Base-by-base conservation (phyloP, 2,797 vertebrate species). In the Danio aesculapii region DNA sequence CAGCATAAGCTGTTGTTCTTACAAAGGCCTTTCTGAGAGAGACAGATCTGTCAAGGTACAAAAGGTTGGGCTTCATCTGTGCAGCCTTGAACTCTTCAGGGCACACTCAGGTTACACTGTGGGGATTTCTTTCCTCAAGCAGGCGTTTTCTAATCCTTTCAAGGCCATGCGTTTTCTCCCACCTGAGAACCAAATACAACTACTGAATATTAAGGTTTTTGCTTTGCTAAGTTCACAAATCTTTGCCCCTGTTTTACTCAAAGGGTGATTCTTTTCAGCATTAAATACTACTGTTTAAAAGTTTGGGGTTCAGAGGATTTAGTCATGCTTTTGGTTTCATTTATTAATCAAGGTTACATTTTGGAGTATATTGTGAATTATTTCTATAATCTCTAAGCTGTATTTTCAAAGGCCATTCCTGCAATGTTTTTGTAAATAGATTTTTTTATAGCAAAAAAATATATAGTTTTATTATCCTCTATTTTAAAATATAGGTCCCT, bases 11-110 rank as follows among this genome's bases (percentile, higher is more conserved):
- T 10, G 12, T 58, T 59, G 14, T 55, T 39, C 17, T 53, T 19
- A 52, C 46, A 6, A 50, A 66, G 49, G 14, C 9, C 41, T 68
- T 41, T 66, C 57, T 68, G 43, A 79, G 11, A 43, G 55, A 13
- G 44, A 47, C 7, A 43, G 55, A 61, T 66, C 30, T 66, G 63
- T 75, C 57, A 52, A 69, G 10, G 64, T 70, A n/a, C 13, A 30
- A 61, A 76, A 61, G 57, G 72, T 52, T 43, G 43, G 44, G 12
- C 52, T 44, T 50, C 6, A 53, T 72, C 13, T 43, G 7, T 50
- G 52, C 47, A 30, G 16, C 39, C 21, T 55, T 64, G 39, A 12
- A 55, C 47, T 53, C 68, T 72, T 53, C n/a, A 79, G 47, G 17
- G 13, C 47, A 79, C 46, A 70, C 46, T 69, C 9, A 52, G 47